A percentile compares a stretch with the other conserved stretches of the same genome.
Conservation (phyloP, 2,888 invertebrate species). For the Eupithecia insigniata region DNA sequence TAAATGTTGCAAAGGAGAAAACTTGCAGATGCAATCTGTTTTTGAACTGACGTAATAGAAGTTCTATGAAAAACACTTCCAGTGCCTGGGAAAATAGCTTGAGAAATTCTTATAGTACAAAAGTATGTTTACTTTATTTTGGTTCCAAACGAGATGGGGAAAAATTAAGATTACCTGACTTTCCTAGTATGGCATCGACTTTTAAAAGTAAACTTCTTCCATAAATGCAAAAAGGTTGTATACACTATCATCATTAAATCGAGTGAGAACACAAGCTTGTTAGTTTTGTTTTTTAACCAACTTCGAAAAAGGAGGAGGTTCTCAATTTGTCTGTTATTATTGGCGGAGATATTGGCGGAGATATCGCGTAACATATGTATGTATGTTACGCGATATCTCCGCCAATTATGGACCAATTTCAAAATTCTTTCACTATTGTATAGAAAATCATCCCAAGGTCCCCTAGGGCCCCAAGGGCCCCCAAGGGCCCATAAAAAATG, state of each 20-base stretch:
- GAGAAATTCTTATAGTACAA: background rate
- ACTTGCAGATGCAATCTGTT: constrained; percentile 25
- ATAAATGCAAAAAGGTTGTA: background rate
- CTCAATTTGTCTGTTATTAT: too few species aligned
- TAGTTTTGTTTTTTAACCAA: too few species aligned
- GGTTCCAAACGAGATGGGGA: background rate
- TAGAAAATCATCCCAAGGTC: too few species aligned
- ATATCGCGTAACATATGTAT: too few species aligned
- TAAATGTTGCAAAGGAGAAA: constrained; percentile 11
- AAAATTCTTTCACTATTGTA: too few species aligned
- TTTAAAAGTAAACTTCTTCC: background rate
- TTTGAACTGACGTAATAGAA: constrained; percentile 15
- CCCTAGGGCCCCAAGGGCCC: too few species aligned
- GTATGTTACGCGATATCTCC: too few species aligned
- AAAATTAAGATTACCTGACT: background rate
- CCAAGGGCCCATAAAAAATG: too few species aligned
- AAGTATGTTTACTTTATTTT: background rate
- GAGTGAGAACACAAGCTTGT: background rate
- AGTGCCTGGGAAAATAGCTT: constrained; percentile 4
- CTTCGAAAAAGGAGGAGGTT: too few species aligned
- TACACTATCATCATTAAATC: background rate
- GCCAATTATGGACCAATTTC: too few species aligned
- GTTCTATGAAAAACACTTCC: constrained; percentile 2
- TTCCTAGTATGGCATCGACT: background rate
- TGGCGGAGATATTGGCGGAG: too few species aligned